Conservation (phyloP, 1,140 invertebrate species). For the Macrotrachela quadricornifera region DNA sequence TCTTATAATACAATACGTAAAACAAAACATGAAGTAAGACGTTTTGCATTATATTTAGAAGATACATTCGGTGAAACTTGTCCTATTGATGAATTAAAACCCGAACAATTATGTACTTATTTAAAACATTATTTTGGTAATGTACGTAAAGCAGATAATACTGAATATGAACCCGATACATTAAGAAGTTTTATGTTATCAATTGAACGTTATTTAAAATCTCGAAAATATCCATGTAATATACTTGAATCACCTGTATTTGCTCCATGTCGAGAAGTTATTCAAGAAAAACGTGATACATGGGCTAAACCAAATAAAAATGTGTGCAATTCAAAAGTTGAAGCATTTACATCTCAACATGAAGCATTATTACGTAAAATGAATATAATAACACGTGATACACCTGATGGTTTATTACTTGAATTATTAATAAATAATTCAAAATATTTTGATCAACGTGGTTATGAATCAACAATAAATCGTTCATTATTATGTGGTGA, state of each 20-base stretch:
- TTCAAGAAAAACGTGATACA: slow-evolving; percentile 5
- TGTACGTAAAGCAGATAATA: slow-evolving; percentile 1
- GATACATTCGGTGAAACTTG: not conserved
- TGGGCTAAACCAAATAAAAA: no score
- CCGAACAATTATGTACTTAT: slow-evolving; percentile 1
- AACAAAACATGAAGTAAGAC: slow-evolving; percentile 5
- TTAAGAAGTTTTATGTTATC: slow-evolving; percentile 6
- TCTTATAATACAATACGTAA: slow-evolving; percentile 1
- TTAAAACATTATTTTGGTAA: slow-evolving; percentile 6
- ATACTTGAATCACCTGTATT: not conserved
- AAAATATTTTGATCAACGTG: slow-evolving; percentile 7
- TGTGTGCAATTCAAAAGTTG: slow-evolving; percentile 1
- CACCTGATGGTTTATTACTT: not conserved
- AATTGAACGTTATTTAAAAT: slow-evolving; percentile 6
- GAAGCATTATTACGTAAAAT: slow-evolving; percentile 4
- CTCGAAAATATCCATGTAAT: slow-evolving; percentile 4
- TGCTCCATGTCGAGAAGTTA: not conserved
- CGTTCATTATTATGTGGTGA: slow-evolving; percentile 4
- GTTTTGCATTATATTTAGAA: not conserved
- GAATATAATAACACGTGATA: slow-evolving; percentile 1
- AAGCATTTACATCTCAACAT: slow-evolving; percentile 1
- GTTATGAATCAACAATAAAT: not conserved
- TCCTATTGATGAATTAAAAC: slow-evolving; percentile 5
- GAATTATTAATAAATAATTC: slow-evolving; percentile 6
- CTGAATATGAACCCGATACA: slow-evolving; percentile 6